Conservation (phyloP, 2,113 vertebrate genomes). For the Corapipo altera region DNA sequence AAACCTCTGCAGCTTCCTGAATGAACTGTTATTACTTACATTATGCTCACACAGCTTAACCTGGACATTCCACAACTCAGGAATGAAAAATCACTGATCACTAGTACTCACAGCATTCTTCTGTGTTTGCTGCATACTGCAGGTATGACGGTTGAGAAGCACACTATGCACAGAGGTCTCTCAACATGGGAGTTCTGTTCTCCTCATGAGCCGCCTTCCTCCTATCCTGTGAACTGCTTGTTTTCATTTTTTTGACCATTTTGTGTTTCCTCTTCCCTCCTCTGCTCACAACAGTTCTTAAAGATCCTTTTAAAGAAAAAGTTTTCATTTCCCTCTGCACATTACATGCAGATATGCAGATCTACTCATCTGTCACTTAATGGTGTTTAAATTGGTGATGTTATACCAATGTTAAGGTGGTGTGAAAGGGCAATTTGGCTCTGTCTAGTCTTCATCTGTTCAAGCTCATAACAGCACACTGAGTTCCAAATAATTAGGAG, state of each 20-base stretch:
- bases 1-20: not conserved
- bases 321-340: not conserved
- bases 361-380: not conserved
- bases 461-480: conserved; percentile 53
- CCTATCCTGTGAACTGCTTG: not conserved
- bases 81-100: not conserved
- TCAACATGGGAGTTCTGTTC: not conserved
- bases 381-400: not conserved
- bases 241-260: not conserved
- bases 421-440: conserved; percentile 64
- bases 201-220: rapidly evolving
- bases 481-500: conserved; percentile 59
- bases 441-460: conserved; percentile 34
- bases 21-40: not conserved
- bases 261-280: not conserved
- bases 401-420: conserved; percentile 23
- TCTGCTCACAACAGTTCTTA: not conserved
- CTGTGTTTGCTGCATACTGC: not conserved
- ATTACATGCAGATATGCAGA: not conserved
- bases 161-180: not conserved
- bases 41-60: not conserved
- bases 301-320: not conserved
- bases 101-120: not conserved
- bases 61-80: not conserved
- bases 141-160: not conserved